phyloP scores from a whole-genome alignment of 30 jellyfish, hydroid and myxozoan species.

The Cassiopea xamachana region DNA sequence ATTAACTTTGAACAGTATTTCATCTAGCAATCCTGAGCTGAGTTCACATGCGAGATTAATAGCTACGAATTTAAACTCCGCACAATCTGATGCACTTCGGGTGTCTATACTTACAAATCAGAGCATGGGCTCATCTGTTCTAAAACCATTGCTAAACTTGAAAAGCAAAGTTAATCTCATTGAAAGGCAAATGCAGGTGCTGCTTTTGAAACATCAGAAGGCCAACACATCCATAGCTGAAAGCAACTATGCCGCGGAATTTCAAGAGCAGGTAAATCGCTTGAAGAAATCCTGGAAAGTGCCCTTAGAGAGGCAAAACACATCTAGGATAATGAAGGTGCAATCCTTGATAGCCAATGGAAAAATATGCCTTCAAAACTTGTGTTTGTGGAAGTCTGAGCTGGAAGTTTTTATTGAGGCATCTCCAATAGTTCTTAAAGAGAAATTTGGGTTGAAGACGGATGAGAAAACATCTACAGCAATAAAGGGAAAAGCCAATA shows the following conservation, averaged over 20 bases:
- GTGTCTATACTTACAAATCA: neutral
- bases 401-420: slow-evolving; percentile 11
- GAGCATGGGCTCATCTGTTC: neutral
- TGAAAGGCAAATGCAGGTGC: neutral
- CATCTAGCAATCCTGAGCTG: neutral
- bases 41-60: neutral
- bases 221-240: neutral
- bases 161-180: neutral
- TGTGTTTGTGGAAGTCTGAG: slow-evolving; percentile 20
- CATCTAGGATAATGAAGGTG: neutral
- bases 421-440: neutral
- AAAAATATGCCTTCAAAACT: slow-evolving; percentile 25
- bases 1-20: neutral
- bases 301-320: slow-evolving; percentile 11
- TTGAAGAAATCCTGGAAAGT: neutral
- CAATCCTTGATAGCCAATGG: slow-evolving; percentile 33
- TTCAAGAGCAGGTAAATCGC: neutral
- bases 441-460: neutral
- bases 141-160: neutral
- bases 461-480: neutral
- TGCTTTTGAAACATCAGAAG: neutral
- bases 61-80: neutral
- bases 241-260: neutral
- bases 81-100: neutral
- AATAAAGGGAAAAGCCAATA: neutral